Percentiles rank a stretch among this genome's conserved stretches.
These are phyloP conservation scores for Labeo catla DNA, from an alignment of 2,113 vertebrate species.

Conservation along the genomic window DNA sequence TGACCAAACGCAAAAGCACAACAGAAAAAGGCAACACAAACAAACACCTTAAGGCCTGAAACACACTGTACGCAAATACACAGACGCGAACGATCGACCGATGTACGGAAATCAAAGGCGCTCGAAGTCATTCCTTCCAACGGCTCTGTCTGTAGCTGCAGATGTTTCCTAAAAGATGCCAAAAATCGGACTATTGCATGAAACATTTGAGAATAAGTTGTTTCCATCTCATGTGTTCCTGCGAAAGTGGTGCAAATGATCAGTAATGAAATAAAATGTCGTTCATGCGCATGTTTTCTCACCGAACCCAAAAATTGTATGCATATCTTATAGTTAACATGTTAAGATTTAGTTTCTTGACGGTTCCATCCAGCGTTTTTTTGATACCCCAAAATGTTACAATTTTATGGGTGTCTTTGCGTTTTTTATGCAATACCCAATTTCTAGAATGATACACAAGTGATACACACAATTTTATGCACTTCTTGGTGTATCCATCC, in stretches of 20 bases:
- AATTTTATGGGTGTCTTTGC: no score
- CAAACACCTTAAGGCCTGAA: constrained; percentile 62
- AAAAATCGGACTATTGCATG: neutral
- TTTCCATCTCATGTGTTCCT: neutral
- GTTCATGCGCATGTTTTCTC: neutral
- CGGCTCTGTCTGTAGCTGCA: neutral
- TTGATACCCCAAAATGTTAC: no score
- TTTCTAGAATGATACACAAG: no score
- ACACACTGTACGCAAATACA: constrained; percentile 7
- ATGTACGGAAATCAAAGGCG: neutral
- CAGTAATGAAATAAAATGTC: neutral
- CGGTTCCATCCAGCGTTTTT: no score
- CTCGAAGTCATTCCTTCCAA: neutral
- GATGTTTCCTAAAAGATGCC: neutral
- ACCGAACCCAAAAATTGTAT: neutral
- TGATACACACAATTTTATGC: no score
- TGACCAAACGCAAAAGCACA: constrained; percentile 81
- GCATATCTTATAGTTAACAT: no score
- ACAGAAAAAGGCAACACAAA: constrained; percentile 97
- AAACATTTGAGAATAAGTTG: neutral
- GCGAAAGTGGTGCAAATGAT: neutral
- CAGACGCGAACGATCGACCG: neutral
- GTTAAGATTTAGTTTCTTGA: no score
- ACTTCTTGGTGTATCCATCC: no score
- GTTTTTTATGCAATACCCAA: no score